These are phyloP conservation scores for Entomobrya proxima DNA, from an alignment of 2,888 invertebrate genomes.

Conservation along the genomic window DNA sequence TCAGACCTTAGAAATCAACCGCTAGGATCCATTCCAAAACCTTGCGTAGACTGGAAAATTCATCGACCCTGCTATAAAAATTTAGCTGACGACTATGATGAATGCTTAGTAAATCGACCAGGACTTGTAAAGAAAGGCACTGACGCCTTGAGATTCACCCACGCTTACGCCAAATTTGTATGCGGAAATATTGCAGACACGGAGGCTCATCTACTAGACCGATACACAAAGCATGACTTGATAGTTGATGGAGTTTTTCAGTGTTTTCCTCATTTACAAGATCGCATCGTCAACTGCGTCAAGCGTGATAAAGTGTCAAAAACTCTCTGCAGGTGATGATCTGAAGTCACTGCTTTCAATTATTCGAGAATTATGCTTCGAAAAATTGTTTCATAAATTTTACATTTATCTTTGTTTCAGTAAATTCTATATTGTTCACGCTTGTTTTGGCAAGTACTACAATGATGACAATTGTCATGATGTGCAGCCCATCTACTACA, in stretches of 20 bases:
- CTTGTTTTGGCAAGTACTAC: conserved; percentile 67
- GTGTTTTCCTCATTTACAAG: conserved; percentile 67
- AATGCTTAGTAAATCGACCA: conserved; percentile 39
- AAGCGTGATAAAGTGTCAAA: conserved; percentile 58
- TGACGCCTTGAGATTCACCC: conserved; percentile 65
- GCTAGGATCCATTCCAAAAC: conserved; percentile 51
- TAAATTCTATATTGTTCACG: conserved; percentile 64
- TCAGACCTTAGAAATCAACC: conserved; percentile 20
- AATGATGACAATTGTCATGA: conserved; percentile 63
- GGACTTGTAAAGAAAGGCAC: conserved; percentile 51
- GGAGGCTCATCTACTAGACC: conserved; percentile 62
- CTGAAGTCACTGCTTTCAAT: too few relatives aligned
- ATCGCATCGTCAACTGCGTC: conserved; percentile 67
- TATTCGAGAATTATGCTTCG: background rate
- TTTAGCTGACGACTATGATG: conserved; percentile 63
- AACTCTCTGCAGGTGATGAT: conserved; percentile 57
- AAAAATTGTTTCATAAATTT: background rate
- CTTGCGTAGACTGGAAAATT: conserved; percentile 57
- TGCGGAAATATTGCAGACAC: conserved; percentile 66
- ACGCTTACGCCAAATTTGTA: conserved; percentile 60
- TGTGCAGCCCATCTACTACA: conserved; percentile 59
- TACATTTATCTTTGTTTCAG: conserved; percentile 20
- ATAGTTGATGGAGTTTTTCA: conserved; percentile 62
- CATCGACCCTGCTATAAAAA: conserved; percentile 57
- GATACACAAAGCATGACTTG: conserved; percentile 46